Evolutionary conservation across 1,140 invertebrate species (phyloP).

Genomic region (Drosophila insularis): DNA sequence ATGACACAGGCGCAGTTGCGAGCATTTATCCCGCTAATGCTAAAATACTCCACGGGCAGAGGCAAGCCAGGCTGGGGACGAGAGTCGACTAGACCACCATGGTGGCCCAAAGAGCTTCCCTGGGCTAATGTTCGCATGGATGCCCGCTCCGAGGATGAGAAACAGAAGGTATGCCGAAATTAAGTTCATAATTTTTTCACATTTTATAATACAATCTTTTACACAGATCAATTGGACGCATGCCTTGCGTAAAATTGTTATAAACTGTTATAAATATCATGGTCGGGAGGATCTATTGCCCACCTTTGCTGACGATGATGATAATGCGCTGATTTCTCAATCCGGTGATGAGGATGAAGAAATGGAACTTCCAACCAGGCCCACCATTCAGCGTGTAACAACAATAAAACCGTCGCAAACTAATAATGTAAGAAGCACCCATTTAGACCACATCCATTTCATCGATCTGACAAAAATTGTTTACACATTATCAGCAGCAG

Average conservation of each 20-base stretch:
- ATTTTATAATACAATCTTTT: background rate
- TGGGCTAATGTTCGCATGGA: conserved; percentile 99
- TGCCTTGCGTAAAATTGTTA: conserved; percentile 97
- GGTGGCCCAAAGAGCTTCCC: conserved; percentile 98
- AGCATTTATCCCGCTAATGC: conserved; percentile 98
- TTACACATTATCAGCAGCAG: conserved; percentile 46
- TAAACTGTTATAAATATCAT: conserved; percentile 99
- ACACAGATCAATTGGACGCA: conserved; percentile 98
- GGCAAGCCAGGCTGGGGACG: conserved; percentile 99
- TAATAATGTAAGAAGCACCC: conserved; percentile 64
- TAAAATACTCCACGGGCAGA: conserved; percentile 97
- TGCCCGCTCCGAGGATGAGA: conserved; percentile 96
- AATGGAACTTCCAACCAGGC: conserved; percentile 70
- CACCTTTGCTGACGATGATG: conserved; percentile 96
- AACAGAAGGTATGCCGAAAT: conserved; percentile 91
- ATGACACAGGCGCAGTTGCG: conserved; percentile 99
- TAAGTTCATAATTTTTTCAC: background rate
- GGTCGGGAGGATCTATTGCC: conserved; percentile 97
- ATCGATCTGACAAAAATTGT: background rate
- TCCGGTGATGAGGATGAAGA: conserved; percentile 75
- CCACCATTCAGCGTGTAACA: conserved; percentile 83
- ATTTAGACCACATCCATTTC: background rate
- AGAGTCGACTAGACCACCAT: conserved; percentile 95
- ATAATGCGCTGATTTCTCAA: conserved; percentile 84
- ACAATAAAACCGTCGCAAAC: conserved; percentile 69